A percentile compares a stretch with the other conserved stretches of the same genome.
Conservation (phyloP, 1,140 invertebrate species). For the Danaus plexippus region DNA sequence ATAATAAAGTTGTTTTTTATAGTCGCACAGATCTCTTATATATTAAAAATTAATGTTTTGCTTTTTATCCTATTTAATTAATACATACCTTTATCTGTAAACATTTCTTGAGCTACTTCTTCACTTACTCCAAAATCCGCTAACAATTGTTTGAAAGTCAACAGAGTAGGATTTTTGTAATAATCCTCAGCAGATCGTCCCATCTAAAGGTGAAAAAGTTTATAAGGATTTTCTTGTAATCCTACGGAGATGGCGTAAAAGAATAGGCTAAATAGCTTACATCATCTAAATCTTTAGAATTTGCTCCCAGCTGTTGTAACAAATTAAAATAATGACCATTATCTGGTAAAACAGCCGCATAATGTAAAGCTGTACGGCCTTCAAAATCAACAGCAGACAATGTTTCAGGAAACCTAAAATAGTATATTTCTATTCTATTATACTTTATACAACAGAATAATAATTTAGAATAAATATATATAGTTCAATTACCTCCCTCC, state of each 20-base stretch:
- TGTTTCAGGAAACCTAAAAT: conserved; percentile 86
- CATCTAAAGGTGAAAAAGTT: conserved; percentile 69
- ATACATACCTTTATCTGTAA: conserved; percentile 81
- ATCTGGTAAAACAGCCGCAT: conserved; percentile 87
- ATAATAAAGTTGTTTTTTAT: conserved; percentile 17
- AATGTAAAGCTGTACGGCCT: conserved; percentile 92
- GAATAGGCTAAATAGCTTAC: conserved; percentile 70
- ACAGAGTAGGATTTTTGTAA: conserved; percentile 76
- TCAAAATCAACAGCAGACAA: conserved; percentile 81
- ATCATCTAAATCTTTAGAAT: conserved; percentile 85
- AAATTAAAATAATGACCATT: conserved; percentile 92
- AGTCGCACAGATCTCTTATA: not conserved
- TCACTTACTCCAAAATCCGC: conserved; percentile 80
- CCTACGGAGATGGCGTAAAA: not conserved
- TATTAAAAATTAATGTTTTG: not conserved
- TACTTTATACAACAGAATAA: not conserved
- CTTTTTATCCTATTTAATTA: conserved; percentile 7
- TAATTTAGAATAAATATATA: conserved; percentile 5
- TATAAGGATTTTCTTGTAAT: not conserved
- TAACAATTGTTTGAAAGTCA: conserved; percentile 79
- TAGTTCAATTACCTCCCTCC: conserved; percentile 66
- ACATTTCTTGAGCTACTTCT: conserved; percentile 76
- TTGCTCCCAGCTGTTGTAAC: conserved; percentile 86
- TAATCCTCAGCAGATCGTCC: conserved; percentile 84
- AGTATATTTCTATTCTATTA: not conserved